Evolutionary conservation across 37 sponge, comb jelly and placozoan genomes (phyloP).

Genomic region (Halisarca cf. caerulea): DNA sequence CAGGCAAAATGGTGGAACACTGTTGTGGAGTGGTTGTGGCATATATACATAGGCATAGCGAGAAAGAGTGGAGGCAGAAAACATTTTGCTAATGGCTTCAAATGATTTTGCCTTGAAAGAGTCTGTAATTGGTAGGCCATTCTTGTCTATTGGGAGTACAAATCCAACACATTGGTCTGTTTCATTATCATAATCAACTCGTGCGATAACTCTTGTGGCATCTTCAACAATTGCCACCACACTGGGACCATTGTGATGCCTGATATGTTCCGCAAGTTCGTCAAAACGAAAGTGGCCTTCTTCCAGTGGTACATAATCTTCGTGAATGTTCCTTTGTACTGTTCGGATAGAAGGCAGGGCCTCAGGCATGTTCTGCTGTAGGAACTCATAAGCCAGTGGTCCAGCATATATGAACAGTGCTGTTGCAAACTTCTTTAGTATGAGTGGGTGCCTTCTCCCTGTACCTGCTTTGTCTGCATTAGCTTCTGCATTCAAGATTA

Average conservation of each 20-base stretch:
- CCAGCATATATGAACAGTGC: constrained; percentile 54
- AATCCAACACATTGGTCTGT: constrained; percentile 41
- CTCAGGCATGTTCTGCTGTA: constrained; percentile 51
- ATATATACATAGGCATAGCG: constrained; percentile 41
- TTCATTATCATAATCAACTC: constrained; percentile 30
- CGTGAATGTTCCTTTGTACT: constrained; percentile 41
- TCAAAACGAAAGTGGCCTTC: constrained; percentile 62
- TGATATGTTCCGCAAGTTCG: constrained; percentile 23
- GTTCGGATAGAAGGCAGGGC: constrained; percentile 59
- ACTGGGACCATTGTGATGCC: neutral
- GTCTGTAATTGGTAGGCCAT: constrained; percentile 25
- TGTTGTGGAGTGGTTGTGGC: constrained; percentile 26
- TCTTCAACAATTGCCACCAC: constrained; percentile 35
- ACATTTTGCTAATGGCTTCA: constrained; percentile 5
- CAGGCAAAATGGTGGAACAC: constrained; percentile 29
- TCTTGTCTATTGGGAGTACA: constrained; percentile 17
- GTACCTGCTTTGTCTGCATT: neutral
- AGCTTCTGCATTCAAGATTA: neutral
- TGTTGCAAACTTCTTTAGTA: constrained; percentile 55
- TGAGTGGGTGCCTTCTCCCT: constrained; percentile 16
- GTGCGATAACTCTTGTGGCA: constrained; percentile 40
- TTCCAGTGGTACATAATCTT: constrained; percentile 34
- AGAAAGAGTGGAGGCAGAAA: neutral
- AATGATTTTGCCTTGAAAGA: constrained; percentile 16
- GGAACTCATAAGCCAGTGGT: constrained; percentile 47